Evolutionary conservation across 2,888 invertebrate species (phyloP).

Genomic region (Apamea monoglypha): DNA sequence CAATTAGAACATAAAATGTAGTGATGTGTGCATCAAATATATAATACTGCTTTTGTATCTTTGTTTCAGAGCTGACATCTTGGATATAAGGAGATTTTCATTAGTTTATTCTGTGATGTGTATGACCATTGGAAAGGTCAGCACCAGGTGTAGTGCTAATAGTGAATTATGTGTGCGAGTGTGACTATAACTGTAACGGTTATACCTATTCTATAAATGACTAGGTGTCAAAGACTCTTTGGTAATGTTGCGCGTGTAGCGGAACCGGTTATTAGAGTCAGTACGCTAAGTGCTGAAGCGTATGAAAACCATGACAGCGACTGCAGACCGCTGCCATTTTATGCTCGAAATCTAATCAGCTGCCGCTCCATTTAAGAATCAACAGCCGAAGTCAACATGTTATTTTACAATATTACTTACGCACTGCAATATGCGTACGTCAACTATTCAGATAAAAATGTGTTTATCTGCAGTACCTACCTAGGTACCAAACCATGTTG

Average conservation of each 20-base stretch:
- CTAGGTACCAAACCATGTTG: neutral
- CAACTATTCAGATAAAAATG: neutral
- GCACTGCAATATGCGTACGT: slow-evolving; percentile 7
- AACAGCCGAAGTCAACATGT: neutral
- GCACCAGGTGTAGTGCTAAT: slow-evolving; percentile 24
- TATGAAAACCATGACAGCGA: neutral
- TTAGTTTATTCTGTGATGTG: slow-evolving; percentile 60
- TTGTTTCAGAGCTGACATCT: slow-evolving; percentile 52
- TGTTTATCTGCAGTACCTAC: slow-evolving; percentile 3
- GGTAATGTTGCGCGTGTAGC: slow-evolving; percentile 2
- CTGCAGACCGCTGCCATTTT: neutral
- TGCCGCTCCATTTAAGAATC: slow-evolving; percentile 7
- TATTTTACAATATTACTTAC: slow-evolving; percentile 14
- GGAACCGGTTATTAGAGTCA: neutral
- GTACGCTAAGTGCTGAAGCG: slow-evolving; percentile 3
- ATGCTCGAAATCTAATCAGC: slow-evolving; percentile 13
- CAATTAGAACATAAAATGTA: neutral
- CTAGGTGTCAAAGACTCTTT: slow-evolving; percentile 22
- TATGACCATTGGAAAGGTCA: slow-evolving; percentile 38
- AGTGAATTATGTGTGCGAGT: slow-evolving; percentile 36
- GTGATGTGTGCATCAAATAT: neutral
- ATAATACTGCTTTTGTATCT: slow-evolving; percentile 26
- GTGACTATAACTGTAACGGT: slow-evolving; percentile 33
- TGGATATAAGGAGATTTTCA: slow-evolving; percentile 30
- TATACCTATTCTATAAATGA: slow-evolving; percentile 11